Base-by-base conservation (phyloP, 2,797 vertebrate species). In the Poecilia gillii region DNA sequence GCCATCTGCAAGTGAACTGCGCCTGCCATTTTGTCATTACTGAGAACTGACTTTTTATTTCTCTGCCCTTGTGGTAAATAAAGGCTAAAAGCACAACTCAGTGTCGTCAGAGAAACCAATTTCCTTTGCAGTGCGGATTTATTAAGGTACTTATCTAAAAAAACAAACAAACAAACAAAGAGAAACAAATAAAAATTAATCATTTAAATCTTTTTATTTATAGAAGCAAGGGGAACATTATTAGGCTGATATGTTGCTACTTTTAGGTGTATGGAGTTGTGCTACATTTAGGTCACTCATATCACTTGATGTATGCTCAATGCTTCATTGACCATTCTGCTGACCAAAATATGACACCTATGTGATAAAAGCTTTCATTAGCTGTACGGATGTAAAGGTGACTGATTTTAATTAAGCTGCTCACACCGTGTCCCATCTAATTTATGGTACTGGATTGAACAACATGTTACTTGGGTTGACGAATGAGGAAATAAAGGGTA, bases 21-120 rank as follows among this genome's bases (percentile, higher is more conserved):
- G 13, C 13, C 25, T 89, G 77, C 59, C 47, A 82, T 83, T 73
- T 55, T 80, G 16, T 43, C 75, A 62, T 87, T 82, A 80, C 13
- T 55, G 4, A 79, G 11, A 77, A 76, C n/a, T 25, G 55, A 75
- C 49, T 3, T 68, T 33, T 20, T 18, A 1, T 68, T 81, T 74
- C 68, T 80, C 77, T 76, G 71, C 74, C 78, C 76, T 89, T 82
- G 77, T 76, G 46, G 74, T 80, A 81, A 88, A 81, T 49, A 83
- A 66, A 64, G 33, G 57, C 74, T 82, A 88, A 90, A 90, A 88
- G 77, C 75, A 73, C 66, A 77, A 28, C 74, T 72, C 53, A 62
- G 74, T 75, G 84, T 86, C 85, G 74, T 78, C 75, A 57, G 25
- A 81, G 81, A 79, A 89, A 87, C n/a, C 43, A 46, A 14, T 28